A percentile compares a stretch with the other conserved stretches of the same genome.
phyloP scores from a whole-genome alignment of 1,140 invertebrate species.

The Spodoptera litura region DNA sequence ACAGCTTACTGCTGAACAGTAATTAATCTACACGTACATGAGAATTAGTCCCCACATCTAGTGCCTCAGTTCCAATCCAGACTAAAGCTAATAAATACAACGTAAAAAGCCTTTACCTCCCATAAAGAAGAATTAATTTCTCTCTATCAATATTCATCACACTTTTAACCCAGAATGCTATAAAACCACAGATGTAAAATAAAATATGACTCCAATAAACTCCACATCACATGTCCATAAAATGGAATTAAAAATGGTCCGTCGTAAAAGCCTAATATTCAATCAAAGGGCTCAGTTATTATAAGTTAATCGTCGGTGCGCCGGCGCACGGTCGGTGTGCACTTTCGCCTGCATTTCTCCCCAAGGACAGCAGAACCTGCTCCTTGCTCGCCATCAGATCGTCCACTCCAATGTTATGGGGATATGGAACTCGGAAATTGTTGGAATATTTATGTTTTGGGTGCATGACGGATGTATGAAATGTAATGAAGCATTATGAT shows the following conservation, averaged over 20 bases:
- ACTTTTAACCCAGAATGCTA: too few relatives aligned
- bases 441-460: background rate
- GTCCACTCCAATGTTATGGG: background rate
- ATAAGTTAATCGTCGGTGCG: conserved; percentile 14
- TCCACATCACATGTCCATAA: background rate
- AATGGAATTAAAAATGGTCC: background rate
- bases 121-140: too few relatives aligned
- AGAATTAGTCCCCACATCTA: too few relatives aligned
- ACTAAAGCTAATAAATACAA: too few relatives aligned
- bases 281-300: conserved; percentile 7
- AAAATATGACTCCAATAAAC: background rate
- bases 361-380: conserved; percentile 72
- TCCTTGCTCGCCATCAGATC: conserved; percentile 11
- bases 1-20: too few relatives aligned
- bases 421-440: conserved; percentile 17
- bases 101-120: too few relatives aligned
- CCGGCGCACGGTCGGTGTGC: conserved; percentile 15
- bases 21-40: too few relatives aligned
- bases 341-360: conserved; percentile 77
- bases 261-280: conserved; percentile 16
- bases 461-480: too few relatives aligned
- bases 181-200: too few relatives aligned
- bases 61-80: too few relatives aligned
- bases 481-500: too few relatives aligned
- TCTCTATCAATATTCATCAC: too few relatives aligned